Percentiles rank a stretch among this genome's conserved stretches.
Conservation (phyloP, 2,888 invertebrate genomes). For the Dyspetes luteomarginatus region DNA sequence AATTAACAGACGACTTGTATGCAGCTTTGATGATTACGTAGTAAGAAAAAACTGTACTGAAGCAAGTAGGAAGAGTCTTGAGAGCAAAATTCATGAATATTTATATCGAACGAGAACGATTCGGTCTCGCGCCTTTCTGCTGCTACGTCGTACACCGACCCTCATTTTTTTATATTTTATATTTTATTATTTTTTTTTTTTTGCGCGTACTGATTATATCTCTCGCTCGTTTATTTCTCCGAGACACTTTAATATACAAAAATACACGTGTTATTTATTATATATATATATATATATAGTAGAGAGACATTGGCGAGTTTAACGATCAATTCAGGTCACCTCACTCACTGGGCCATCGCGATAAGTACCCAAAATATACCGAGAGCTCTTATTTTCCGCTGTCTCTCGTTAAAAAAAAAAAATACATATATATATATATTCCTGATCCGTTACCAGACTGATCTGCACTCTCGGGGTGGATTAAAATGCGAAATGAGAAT, state of each 20-base stretch:
- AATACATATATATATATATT: no score
- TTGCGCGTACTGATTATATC: slow-evolving; percentile 12
- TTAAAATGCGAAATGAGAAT: slow-evolving; percentile 27
- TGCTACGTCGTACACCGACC: not conserved
- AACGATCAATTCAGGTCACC: slow-evolving; percentile 28
- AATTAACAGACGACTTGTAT: slow-evolving; percentile 12
- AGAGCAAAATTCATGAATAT: slow-evolving; percentile 48
- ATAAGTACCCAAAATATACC: slow-evolving; percentile 24
- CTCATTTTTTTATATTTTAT: slow-evolving; percentile 12
- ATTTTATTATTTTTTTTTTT: slow-evolving; percentile 3
- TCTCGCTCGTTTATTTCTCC: slow-evolving; percentile 41
- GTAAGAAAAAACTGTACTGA: not conserved
- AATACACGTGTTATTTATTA: no score
- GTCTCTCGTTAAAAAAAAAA: not conserved
- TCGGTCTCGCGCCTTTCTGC: slow-evolving; percentile 26
- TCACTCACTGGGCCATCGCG: slow-evolving; percentile 47
- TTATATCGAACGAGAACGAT: slow-evolving; percentile 32
- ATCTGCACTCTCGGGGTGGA: slow-evolving; percentile 40
- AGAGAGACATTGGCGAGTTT: not conserved
- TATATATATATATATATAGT: not conserved
- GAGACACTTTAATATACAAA: slow-evolving; percentile 18
- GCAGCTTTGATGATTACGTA: slow-evolving; percentile 4
- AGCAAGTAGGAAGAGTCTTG: slow-evolving; percentile 37
- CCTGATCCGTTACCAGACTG: slow-evolving; percentile 34
- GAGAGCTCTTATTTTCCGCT: slow-evolving; percentile 22